phyloP scores from a whole-genome alignment of 2,888 invertebrate genomes.

The Stenchaetothrips biformis region DNA sequence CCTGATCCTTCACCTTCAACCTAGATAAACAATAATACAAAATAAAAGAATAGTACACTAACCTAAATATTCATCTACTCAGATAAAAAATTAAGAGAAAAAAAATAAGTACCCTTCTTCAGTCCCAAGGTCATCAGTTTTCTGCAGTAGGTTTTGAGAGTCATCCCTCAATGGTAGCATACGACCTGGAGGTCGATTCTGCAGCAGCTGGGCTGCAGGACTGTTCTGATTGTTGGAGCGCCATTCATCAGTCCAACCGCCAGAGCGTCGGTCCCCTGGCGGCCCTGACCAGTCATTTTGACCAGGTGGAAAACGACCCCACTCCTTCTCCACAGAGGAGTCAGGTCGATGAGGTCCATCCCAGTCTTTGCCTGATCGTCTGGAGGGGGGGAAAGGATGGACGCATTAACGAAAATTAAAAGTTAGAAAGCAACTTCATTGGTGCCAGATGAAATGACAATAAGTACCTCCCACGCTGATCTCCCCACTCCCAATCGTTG shows the following conservation, averaged over 20 bases:
- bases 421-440: too few species aligned
- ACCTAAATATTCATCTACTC: not conserved
- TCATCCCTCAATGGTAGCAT: not conserved
- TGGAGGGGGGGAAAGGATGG: not conserved
- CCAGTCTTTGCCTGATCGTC: conserved; percentile 34
- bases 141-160: not conserved
- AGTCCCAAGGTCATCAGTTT: not conserved
- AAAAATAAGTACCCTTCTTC: not conserved
- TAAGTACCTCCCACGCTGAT: conserved; percentile 36
- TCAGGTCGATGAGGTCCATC: conserved; percentile 31
- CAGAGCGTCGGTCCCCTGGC: not conserved
- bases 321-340: conserved; percentile 33
- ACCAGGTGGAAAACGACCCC: conserved; percentile 32
- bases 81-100: not conserved
- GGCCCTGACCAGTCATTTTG: conserved; percentile 32
- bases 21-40: not conserved
- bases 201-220: not conserved
- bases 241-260: conserved; percentile 3
- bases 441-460: too few species aligned
- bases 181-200: not conserved
- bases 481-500: conserved; percentile 38
- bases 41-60: not conserved
- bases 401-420: too few species aligned
- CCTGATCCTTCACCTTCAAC: not conserved
- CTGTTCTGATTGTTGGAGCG: not conserved